phyloP scores from a whole-genome alignment of 2,797 vertebrate genomes.

The Notolabrus celidotus region DNA sequence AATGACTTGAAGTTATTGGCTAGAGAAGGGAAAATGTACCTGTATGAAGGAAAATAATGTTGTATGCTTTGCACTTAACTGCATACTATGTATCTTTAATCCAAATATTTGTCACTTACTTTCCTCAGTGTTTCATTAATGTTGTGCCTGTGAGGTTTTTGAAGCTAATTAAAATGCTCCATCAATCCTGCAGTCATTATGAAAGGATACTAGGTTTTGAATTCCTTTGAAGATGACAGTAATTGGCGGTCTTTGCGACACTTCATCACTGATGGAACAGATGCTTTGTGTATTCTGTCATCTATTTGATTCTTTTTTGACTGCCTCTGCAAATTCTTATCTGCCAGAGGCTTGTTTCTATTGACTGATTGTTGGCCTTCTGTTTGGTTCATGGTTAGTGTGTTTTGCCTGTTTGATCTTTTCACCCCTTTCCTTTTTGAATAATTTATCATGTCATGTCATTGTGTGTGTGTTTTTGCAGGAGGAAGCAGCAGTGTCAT shows the following conservation, averaged over 20 bases:
- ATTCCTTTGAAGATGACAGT: constrained; percentile 27
- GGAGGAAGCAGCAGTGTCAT: constrained; percentile 63
- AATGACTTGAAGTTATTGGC: background rate
- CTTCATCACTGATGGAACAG: constrained; percentile 10
- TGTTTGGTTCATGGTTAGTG: constrained; percentile 37
- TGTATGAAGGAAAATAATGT: background rate
- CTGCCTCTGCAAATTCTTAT: constrained; percentile 19
- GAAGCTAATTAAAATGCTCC: constrained; percentile 17
- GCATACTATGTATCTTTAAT: background rate
- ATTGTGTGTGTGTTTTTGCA: constrained; percentile 61
- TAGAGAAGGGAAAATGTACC: background rate
- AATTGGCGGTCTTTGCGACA: constrained; percentile 43
- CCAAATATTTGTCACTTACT: constrained; percentile 9
- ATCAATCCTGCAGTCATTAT: constrained; percentile 15
- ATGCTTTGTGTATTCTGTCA: constrained; percentile 49
- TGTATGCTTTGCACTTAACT: background rate
- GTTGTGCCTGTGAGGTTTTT: constrained; percentile 15
- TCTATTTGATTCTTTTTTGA: constrained; percentile 11
- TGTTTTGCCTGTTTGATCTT: constrained; percentile 53
- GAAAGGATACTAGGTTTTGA: constrained; percentile 34
- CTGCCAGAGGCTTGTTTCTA: constrained; percentile 43
- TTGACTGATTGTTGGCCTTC: constrained; percentile 19
- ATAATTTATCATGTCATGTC: constrained; percentile 41
- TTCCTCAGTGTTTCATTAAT: constrained; percentile 11
- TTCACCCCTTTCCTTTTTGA: constrained; percentile 32